These are phyloP conservation scores for Brachirus orientalis DNA, from an alignment of 2,113 vertebrate genomes.

Conservation along the genomic window DNA sequence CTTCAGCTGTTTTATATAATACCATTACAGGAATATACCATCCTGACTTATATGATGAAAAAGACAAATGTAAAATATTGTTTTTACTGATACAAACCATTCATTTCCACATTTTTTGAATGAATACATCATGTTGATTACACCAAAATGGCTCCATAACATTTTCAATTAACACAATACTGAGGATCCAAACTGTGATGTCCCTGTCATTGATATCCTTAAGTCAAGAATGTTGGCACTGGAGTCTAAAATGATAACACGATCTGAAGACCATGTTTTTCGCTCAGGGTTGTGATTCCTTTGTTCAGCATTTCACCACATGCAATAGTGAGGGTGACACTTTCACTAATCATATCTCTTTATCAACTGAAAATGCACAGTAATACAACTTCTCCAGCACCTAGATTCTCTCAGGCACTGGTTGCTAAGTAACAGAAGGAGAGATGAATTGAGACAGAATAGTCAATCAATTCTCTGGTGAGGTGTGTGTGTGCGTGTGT, in stretches of 20 bases:
- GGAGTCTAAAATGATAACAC: not conserved
- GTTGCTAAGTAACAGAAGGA: conserved; percentile 86
- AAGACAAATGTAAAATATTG: not conserved
- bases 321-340: conserved; percentile 16
- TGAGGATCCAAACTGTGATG: conserved; percentile 3
- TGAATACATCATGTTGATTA: not conserved
- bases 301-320: conserved; percentile 1
- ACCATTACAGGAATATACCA: not conserved
- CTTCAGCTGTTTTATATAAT: too few species aligned
- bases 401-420: conserved; percentile 72
- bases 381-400: conserved; percentile 75
- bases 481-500: conserved; percentile 57
- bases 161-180: too few species aligned
- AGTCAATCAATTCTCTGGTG: conserved; percentile 82
- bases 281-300: not conserved
- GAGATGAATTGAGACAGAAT: conserved; percentile 84
- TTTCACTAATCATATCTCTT: conserved; percentile 67
- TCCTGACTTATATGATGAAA: not conserved
- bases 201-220: conserved; percentile 24
- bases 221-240: not conserved
- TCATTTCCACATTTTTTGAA: not conserved
- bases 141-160: not conserved
- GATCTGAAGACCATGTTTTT: not conserved
- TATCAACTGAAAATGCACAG: conserved; percentile 69
- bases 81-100: not conserved